These are phyloP conservation scores for Sceliomorpha sp. DNA, from an alignment of 2,888 invertebrate species.

Conservation along the genomic window DNA sequence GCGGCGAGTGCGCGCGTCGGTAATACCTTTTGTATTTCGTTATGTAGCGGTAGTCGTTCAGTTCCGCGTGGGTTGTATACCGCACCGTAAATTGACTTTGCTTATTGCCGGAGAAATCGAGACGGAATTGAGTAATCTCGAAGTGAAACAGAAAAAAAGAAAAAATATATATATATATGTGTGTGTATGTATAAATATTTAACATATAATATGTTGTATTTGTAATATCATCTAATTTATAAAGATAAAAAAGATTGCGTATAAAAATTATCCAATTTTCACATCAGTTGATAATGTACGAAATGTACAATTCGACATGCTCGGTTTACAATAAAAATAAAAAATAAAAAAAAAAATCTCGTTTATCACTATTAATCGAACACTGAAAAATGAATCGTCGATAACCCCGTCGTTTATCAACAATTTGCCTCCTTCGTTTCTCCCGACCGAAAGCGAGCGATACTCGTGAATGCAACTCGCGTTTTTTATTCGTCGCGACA, in stretches of 20 bases:
- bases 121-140: slow-evolving; percentile 1
- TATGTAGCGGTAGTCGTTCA: slow-evolving; percentile 5
- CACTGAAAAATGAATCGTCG: too few relatives aligned
- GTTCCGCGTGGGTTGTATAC: slow-evolving; percentile 1
- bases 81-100: not conserved
- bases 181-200: too few relatives aligned
- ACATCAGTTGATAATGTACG: too few relatives aligned
- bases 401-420: slow-evolving; percentile 5
- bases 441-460: not conserved
- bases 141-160: not conserved
- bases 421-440: not conserved
- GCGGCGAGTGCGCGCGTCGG: too few relatives aligned
- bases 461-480: slow-evolving; percentile 10
- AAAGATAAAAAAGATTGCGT: too few relatives aligned
- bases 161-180: not conserved
- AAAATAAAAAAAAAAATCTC: too few relatives aligned
- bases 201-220: not conserved
- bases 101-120: slow-evolving; percentile 19
- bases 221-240: too few relatives aligned
- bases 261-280: too few relatives aligned
- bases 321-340: too few relatives aligned
- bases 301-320: too few relatives aligned
- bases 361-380: too few relatives aligned
- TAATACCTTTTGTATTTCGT: slow-evolving; percentile 11
- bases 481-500: slow-evolving; percentile 2